These are phyloP conservation scores for Tethya wilhelma DNA, from an alignment of 37 sponge, comb jelly and placozoan species.

Conservation along the genomic window DNA sequence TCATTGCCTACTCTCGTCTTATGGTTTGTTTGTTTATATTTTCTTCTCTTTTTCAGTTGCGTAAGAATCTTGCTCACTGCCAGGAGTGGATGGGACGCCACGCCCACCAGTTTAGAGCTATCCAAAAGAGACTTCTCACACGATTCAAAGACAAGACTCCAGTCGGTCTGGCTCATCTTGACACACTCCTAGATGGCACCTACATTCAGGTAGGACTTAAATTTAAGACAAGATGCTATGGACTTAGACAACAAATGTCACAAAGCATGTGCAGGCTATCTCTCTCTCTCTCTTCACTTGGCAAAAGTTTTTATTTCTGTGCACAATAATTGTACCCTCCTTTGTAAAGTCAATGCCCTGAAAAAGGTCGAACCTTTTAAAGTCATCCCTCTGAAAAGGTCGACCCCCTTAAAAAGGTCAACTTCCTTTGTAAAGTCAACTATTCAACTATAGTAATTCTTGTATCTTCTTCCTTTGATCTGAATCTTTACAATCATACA, in stretches of 20 bases:
- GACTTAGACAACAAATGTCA: background rate
- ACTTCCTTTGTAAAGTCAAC: no score
- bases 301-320: background rate
- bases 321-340: no score
- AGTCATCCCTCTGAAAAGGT: no score
- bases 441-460: background rate
- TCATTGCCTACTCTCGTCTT: background rate
- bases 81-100: conserved; percentile 74
- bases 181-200: conserved; percentile 93
- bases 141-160: conserved; percentile 99
- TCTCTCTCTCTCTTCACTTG: background rate
- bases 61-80: conserved; percentile 60
- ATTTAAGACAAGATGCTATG: background rate
- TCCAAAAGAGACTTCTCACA: conserved; percentile 91
- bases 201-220: conserved; percentile 63
- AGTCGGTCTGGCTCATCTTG: conserved; percentile 83
- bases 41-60: conserved; percentile 34
- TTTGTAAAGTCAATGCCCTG: no score
- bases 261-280: background rate
- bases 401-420: no score
- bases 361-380: no score
- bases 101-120: conserved; percentile 90
- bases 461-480: background rate
- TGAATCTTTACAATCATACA: no score
- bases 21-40: background rate